Percentiles rank a stretch among this genome's conserved stretches.
Conservation (phyloP, 2,113 vertebrate species). For the Saccopteryx leptura region DNA sequence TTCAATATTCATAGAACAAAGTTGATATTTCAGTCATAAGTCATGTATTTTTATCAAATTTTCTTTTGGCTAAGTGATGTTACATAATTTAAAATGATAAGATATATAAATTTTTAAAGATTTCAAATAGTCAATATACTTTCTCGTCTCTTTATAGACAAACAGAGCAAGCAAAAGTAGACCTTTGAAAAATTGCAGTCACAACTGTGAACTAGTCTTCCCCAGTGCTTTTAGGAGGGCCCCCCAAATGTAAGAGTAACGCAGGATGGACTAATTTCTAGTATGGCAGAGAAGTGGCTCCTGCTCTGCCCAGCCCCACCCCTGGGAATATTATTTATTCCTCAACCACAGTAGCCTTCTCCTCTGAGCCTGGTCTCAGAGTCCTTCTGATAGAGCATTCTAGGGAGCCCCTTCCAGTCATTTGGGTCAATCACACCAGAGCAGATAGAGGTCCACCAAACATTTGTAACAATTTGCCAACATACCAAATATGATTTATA, state of each 20-base stretch:
- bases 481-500: not conserved
- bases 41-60: not conserved
- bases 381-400: not conserved
- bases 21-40: not conserved
- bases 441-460: not conserved
- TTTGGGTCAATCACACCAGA: not conserved
- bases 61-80: not conserved
- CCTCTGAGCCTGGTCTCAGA: not conserved
- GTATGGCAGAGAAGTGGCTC: not conserved
- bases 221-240: not conserved
- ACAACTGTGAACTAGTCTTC: not conserved
- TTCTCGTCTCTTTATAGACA: not conserved
- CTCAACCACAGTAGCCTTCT: not conserved
- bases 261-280: not conserved
- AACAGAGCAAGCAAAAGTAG: not conserved
- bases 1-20: not conserved
- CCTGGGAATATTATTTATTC: too few relatives aligned
- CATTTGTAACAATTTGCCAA: not conserved
- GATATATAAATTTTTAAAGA: constrained; percentile 10
- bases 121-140: not conserved
- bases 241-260: not conserved
- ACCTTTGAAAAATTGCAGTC: constrained; percentile 13
- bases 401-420: not conserved
- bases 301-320: not conserved
- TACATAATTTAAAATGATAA: constrained; percentile 16